Percentiles rank a stretch among this genome's conserved stretches.
Conservation (phyloP, 92 coral and sea anemone species). For the Porites divaricata region DNA sequence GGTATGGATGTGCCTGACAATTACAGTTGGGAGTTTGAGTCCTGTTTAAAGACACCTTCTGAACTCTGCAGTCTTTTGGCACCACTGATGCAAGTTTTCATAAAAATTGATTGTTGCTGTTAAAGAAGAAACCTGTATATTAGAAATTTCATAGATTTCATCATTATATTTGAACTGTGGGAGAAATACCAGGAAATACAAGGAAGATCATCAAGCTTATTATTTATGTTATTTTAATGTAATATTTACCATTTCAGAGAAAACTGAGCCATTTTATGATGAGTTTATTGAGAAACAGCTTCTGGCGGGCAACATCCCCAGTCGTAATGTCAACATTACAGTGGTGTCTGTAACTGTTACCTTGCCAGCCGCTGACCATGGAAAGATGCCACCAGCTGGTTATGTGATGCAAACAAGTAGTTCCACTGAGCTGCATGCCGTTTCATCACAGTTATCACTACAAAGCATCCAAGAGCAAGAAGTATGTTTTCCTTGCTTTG, state of each 20-base stretch:
- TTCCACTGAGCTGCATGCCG: slow-evolving; percentile 38
- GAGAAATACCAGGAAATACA: no score
- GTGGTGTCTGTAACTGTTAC: slow-evolving; percentile 72
- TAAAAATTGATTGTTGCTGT: no score
- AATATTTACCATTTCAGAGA: slow-evolving; percentile 66
- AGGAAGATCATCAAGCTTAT: no score
- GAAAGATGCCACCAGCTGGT: slow-evolving; percentile 22
- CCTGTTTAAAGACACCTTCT: no score
- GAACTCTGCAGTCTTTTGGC: no score
- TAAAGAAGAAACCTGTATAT: no score
- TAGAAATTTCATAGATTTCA: no score
- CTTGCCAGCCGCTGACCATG: slow-evolving; percentile 87
- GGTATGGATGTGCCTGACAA: no score
- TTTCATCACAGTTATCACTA: slow-evolving; percentile 39
- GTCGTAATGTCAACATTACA: slow-evolving; percentile 68
- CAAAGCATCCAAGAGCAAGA: slow-evolving; percentile 48
- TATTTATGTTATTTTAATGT: neutral
- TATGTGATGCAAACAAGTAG: slow-evolving; percentile 27
- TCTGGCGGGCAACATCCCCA: slow-evolving; percentile 89
- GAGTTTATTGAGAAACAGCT: slow-evolving; percentile 98
- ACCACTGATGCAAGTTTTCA: no score
- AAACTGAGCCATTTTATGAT: slow-evolving; percentile 86
- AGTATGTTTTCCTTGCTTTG: neutral
- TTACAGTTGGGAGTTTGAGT: no score
- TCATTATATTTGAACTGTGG: no score